These are phyloP conservation scores for Caretta caretta DNA, from an alignment of 2,113 vertebrate genomes.

Conservation along the genomic window DNA sequence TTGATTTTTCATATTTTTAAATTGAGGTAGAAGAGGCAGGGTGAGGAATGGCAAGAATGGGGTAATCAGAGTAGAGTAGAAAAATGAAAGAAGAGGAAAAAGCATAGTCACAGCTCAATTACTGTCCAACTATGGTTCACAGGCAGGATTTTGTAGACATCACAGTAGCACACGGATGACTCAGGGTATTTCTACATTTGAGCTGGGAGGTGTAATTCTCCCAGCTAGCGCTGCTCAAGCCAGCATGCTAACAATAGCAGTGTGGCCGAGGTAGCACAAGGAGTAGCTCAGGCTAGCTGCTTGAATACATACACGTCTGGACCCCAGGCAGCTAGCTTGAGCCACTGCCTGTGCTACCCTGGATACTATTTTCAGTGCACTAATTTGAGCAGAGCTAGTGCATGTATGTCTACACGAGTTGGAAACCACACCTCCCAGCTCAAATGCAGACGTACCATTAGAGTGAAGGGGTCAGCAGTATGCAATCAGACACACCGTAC, in stretches of 20 bases:
- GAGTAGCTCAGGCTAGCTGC: not conserved
- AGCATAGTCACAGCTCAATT: not conserved
- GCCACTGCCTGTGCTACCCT: not conserved
- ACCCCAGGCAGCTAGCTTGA: not conserved
- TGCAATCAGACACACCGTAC: not conserved
- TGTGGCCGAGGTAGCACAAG: not conserved
- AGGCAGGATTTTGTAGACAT: not conserved
- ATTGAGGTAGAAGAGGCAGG: fast-evolving
- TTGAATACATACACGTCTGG: not conserved
- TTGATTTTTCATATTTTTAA: not conserved
- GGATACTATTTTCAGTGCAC: not conserved
- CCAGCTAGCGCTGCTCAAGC: not conserved
- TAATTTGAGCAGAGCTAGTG: not conserved
- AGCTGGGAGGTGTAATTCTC: not conserved
- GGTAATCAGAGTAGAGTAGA: fast-evolving
- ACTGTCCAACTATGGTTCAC: not conserved
- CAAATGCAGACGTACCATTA: not conserved
- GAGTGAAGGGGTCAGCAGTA: not conserved
- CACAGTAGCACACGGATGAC: not conserved
- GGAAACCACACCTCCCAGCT: not conserved
- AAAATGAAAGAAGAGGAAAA: not conserved
- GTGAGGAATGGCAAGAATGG: fast-evolving
- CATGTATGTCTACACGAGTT: not conserved
- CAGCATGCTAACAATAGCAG: not conserved
- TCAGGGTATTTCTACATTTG: not conserved